Conservation (phyloP, 2,113 vertebrate species). For the Triplophysa dalaica region DNA sequence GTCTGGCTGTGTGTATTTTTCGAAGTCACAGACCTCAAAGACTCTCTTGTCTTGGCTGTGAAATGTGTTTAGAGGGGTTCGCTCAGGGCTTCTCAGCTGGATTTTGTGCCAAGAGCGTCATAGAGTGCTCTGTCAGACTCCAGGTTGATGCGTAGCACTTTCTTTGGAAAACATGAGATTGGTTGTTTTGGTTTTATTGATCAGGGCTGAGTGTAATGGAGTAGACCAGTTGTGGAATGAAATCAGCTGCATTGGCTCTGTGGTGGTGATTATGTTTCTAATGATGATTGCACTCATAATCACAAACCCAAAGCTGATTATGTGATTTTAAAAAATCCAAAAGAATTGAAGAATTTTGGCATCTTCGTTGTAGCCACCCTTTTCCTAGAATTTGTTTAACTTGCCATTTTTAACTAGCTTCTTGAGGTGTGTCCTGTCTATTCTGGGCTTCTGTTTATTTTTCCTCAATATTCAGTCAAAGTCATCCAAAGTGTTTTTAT, state of each 20-base stretch:
- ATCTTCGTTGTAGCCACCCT: no score
- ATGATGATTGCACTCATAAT: constrained; percentile 41
- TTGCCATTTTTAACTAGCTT: no score
- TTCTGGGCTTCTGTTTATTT: no score
- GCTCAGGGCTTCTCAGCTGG: constrained; percentile 25
- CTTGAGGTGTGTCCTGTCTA: no score
- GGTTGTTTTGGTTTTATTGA: neutral
- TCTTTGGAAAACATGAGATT: no score
- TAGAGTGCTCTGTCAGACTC: constrained; percentile 31
- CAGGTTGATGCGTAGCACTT: constrained; percentile 21
- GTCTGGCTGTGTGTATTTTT: neutral
- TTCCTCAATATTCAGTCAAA: no score
- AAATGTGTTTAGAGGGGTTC: constrained; percentile 39
- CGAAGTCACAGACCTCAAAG: constrained; percentile 1
- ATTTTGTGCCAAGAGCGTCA: constrained; percentile 42
- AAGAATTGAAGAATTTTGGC: no score
- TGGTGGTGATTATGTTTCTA: constrained; percentile 33
- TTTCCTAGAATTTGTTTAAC: no score
- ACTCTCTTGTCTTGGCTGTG: neutral
- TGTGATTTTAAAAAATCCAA: no score
- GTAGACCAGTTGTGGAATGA: neutral
- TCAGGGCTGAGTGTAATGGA: neutral
- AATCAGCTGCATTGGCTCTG: constrained; percentile 13
- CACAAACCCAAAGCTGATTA: neutral
- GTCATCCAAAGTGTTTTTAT: no score